Base-by-base conservation (phyloP, 2,888 invertebrate species). In the Pyrochroa serraticornis region DNA sequence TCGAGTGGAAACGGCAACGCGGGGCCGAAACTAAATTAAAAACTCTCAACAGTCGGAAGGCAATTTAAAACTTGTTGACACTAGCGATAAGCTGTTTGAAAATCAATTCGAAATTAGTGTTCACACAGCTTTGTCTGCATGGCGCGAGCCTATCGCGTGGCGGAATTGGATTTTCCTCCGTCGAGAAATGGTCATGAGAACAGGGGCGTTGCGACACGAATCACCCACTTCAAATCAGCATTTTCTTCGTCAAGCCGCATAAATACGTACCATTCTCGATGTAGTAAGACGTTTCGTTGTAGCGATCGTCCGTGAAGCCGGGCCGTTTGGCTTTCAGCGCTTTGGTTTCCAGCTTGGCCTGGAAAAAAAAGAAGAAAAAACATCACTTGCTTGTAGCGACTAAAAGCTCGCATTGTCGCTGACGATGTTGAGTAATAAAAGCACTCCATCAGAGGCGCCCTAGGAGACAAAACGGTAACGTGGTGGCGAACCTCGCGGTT, bases 201-300 rank as follows among this genome's bases (percentile, higher is more conserved):
- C 32, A 33, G 12, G 7, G 51, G n/a, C 48, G 43, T 46, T 43
- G 43, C 38, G 45, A 60, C 34, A 34, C 63, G 45, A 44, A 50
- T 58, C 61, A 56, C 63, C 61, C 53, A 50, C 61, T 55, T 46
- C 49, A 55, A 58, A 60, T 51, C 58, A 37, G 33, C 58, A 47
- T 52, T 49, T 44, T 44, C 41, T 47, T 46, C 49, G 12, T 49
- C 9, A 6, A 8, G 32, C 49, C 9, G 43, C 3, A 45, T 41
- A 56, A 51, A 55, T 66, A 81, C 87, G 87, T 80, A 94, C 95
- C 93, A 84, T 95, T 95, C 84, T 96, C 95, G 74, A 93, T 91
- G 81, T 94, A 95, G 81, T 95, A 96, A 52, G 94, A 93, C 12
- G 95, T 95, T 82, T 95, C 95, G 81, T 93, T 92, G 84, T 94